These are phyloP conservation scores for Nematolebias whitei DNA, from an alignment of 2,113 vertebrate species.

Conservation along the genomic window DNA sequence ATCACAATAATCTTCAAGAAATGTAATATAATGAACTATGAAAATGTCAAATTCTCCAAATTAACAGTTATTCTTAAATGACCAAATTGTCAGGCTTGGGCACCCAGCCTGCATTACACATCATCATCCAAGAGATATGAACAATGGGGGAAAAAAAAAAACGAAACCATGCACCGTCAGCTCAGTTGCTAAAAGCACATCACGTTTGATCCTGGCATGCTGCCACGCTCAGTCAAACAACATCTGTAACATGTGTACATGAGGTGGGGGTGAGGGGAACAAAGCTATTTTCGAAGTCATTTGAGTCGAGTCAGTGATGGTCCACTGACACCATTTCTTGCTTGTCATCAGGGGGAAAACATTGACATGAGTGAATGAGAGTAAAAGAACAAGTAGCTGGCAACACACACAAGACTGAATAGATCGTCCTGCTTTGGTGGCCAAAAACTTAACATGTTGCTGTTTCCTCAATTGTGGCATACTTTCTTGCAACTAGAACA, in stretches of 20 bases:
- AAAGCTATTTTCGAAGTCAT: constrained; percentile 73
- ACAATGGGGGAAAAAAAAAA: constrained; percentile 49
- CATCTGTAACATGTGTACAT: constrained; percentile 71
- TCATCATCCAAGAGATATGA: constrained; percentile 33
- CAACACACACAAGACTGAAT: constrained; percentile 38
- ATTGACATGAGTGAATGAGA: constrained; percentile 49
- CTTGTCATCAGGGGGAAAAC: constrained; percentile 19
- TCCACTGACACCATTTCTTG: constrained; percentile 59
- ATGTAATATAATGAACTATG: too few relatives aligned
- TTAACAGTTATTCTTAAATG: constrained; percentile 23
- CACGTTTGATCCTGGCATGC: constrained; percentile 58
- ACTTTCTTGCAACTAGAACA: not conserved
- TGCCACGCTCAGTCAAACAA: constrained; percentile 57
- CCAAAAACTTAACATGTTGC: constrained; percentile 10
- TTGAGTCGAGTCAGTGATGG: constrained; percentile 70
- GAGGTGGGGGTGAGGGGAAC: constrained; percentile 57
- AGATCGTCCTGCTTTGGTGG: constrained; percentile 27
- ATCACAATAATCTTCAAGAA: too few relatives aligned
- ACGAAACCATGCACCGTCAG: constrained; percentile 54
- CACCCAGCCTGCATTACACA: constrained; percentile 9
- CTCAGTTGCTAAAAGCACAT: constrained; percentile 68
- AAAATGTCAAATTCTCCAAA: not conserved
- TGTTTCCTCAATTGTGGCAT: constrained; percentile 1
- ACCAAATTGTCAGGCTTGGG: constrained; percentile 11
- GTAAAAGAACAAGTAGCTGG: constrained; percentile 54